Conservation (phyloP, 2,888 invertebrate genomes). For the Ephialtes manifestator region DNA sequence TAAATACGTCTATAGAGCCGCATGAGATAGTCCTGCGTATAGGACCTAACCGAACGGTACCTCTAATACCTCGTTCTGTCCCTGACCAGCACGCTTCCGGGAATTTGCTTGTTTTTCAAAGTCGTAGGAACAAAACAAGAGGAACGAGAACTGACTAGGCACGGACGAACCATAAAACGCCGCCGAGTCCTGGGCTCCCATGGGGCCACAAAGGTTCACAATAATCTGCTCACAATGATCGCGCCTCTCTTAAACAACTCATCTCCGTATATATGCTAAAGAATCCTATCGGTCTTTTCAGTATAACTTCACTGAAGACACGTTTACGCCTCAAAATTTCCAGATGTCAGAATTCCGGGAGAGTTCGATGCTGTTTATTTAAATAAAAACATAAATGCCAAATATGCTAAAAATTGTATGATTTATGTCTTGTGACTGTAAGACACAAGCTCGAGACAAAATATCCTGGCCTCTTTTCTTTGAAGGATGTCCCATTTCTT, state of each 20-base stretch:
- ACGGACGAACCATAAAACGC: conserved; percentile 62
- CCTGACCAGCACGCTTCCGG: conserved; percentile 66
- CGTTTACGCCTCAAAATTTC: conserved; percentile 11
- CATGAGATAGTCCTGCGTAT: conserved; percentile 7
- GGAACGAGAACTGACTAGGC: conserved; percentile 32
- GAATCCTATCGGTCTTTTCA: conserved; percentile 2
- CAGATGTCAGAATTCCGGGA: conserved; percentile 42
- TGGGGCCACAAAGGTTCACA: conserved; percentile 53
- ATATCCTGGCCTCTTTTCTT: conserved; percentile 18
- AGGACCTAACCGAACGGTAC: conserved; percentile 36
- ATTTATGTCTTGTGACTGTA: background rate
- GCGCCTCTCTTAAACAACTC: conserved; percentile 38
- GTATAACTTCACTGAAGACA: conserved; percentile 15
- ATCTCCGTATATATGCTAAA: conserved; percentile 21
- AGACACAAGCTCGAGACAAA: conserved; percentile 38
- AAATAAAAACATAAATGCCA: conserved; percentile 19
- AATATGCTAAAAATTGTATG: background rate
- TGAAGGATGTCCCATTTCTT: conserved; percentile 65
- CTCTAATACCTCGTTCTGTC: conserved; percentile 46
- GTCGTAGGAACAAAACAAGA: conserved; percentile 72
- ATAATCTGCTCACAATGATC: conserved; percentile 62
- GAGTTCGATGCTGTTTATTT: conserved; percentile 37
- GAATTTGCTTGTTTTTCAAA: conserved; percentile 76
- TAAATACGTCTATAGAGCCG: background rate
- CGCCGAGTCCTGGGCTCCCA: conserved; percentile 56